phyloP scores from a whole-genome alignment of 2,113 vertebrate species.

The Mustela lutreola region DNA sequence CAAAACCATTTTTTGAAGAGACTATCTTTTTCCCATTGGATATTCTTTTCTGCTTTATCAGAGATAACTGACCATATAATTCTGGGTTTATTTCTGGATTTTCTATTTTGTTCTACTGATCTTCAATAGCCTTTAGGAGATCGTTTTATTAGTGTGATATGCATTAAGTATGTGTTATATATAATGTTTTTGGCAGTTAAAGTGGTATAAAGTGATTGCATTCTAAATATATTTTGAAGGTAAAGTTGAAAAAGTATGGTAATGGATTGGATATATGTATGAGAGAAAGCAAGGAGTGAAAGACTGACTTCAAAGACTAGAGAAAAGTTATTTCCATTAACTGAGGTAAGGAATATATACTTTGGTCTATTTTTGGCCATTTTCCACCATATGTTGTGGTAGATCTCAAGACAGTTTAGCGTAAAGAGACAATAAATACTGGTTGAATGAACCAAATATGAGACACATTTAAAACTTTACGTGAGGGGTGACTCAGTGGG shows the following conservation, averaged over 20 bases:
- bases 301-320: background rate
- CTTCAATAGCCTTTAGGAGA: background rate
- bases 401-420: background rate
- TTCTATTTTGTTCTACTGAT: background rate
- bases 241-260: background rate
- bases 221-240: background rate
- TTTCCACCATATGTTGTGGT: background rate
- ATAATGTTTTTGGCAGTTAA: background rate
- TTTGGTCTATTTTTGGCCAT: background rate
- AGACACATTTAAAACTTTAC: background rate
- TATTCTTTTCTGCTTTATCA: background rate
- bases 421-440: background rate
- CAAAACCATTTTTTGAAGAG: background rate
- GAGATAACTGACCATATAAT: background rate
- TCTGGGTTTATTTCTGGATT: background rate
- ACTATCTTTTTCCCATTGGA: background rate
- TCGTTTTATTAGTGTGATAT: background rate
- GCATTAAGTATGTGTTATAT: background rate
- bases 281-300: background rate
- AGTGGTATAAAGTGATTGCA: background rate
- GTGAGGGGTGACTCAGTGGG: too few species aligned
- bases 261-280: background rate
- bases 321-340: background rate
- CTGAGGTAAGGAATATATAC: background rate
- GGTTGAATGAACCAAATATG: background rate